Evolutionary conservation across 1,140 invertebrate genomes (phyloP).

Genomic region (Drosophila punjabiensis): DNA sequence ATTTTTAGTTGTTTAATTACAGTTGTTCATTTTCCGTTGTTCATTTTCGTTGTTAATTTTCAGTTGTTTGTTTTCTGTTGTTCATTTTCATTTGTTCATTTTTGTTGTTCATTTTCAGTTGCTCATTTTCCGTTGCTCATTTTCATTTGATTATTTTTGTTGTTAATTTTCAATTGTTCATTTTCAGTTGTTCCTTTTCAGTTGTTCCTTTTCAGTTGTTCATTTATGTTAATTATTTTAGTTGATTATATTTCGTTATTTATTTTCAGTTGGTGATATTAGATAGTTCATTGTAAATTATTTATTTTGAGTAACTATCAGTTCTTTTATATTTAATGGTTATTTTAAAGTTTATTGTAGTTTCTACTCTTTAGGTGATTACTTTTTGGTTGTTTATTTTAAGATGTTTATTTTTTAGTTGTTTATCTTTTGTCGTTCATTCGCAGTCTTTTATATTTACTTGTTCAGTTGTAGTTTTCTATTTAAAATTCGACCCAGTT

Average conservation of each 20-base stretch:
- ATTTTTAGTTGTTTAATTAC: not conserved
- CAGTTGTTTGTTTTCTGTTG: no score
- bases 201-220: not conserved
- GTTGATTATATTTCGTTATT: no score
- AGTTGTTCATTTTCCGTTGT: not conserved
- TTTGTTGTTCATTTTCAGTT: not conserved
- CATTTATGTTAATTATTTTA: no score
- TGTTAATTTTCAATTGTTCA: not conserved
- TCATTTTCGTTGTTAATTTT: not conserved
- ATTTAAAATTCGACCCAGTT: no score
- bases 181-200: not conserved
- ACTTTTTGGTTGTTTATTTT: not conserved
- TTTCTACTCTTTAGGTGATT: not conserved
- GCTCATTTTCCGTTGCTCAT: no score
- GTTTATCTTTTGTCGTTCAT: not conserved
- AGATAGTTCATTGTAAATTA: not conserved
- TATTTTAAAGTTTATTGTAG: no score
- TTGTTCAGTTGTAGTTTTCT: not conserved
- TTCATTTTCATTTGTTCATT: not conserved
- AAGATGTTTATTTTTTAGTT: not conserved
- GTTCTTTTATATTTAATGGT: no score
- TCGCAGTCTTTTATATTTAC: not conserved
- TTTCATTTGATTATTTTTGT: not conserved
- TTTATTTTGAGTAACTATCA: no score
- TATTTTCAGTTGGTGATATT: not conserved